Evolutionary conservation across 2,888 invertebrate genomes (phyloP).

Genomic region (Galerucella calmariensis): DNA sequence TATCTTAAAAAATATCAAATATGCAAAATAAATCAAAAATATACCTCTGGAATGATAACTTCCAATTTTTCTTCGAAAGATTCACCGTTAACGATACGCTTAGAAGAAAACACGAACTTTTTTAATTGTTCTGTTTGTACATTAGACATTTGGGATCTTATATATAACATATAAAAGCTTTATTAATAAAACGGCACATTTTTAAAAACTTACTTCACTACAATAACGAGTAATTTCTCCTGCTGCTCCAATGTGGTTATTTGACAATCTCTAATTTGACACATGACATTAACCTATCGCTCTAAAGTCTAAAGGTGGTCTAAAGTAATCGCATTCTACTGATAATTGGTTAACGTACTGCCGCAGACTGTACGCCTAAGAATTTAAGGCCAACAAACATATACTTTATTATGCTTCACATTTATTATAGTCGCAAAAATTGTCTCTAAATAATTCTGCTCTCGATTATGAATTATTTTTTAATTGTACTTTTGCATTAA

Average conservation of each 20-base stretch:
- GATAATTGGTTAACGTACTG: no score
- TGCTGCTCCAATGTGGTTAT: neutral
- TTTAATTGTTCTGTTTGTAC: slow-evolving; percentile 77
- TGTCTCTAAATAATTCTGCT: neutral
- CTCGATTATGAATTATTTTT: neutral
- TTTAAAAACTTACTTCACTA: slow-evolving; percentile 4
- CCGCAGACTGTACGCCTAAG: neutral
- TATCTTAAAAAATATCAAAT: slow-evolving; percentile 1
- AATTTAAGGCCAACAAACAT: neutral
- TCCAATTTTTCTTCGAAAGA: slow-evolving; percentile 79
- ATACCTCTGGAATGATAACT: slow-evolving; percentile 83
- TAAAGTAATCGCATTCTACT: no score
- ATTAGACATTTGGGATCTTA: slow-evolving; percentile 67
- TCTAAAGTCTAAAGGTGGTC: no score
- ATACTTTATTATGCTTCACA: neutral
- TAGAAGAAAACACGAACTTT: slow-evolving; percentile 84
- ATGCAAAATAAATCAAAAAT: slow-evolving; percentile 65
- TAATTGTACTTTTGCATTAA: neutral
- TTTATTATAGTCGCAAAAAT: neutral
- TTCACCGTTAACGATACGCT: slow-evolving; percentile 70
- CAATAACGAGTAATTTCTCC: neutral
- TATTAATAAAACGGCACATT: slow-evolving; percentile 4
- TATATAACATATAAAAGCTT: slow-evolving; percentile 6
- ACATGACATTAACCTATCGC: neutral
- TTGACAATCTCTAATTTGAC: neutral